These are phyloP conservation scores for Siderastrea radians DNA, from an alignment of 92 coral and sea anemone species.

Conservation along the genomic window DNA sequence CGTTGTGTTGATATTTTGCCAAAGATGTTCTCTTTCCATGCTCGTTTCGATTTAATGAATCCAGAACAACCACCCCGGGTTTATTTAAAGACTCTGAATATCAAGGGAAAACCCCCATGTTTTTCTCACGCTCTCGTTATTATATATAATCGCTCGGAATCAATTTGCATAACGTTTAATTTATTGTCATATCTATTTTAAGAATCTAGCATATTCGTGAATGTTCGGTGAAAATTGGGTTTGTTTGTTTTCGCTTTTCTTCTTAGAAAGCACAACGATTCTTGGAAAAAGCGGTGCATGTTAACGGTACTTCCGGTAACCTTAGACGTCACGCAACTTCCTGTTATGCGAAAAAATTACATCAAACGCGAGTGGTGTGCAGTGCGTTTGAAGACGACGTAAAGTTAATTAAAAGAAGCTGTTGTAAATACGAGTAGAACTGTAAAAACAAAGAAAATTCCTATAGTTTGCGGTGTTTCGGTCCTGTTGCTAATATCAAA, in stretches of 20 bases:
- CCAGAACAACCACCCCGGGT: constrained; percentile 6
- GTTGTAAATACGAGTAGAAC: not conserved
- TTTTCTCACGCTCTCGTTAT: no score
- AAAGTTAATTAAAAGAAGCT: not conserved
- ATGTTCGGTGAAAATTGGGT: constrained; percentile 4
- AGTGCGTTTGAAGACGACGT: not conserved
- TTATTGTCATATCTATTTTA: constrained; percentile 35
- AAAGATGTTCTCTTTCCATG: constrained; percentile 15
- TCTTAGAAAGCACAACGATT: constrained; percentile 12
- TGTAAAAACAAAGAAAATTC: not conserved
- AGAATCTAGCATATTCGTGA: constrained; percentile 5
- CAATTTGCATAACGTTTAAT: not conserved
- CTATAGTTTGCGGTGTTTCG: not conserved
- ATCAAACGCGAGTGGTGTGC: no score
- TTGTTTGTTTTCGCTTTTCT: constrained; percentile 18
- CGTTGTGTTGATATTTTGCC: constrained; percentile 4
- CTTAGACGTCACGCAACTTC: constrained; percentile 35
- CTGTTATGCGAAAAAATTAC: not conserved
- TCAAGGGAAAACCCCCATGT: constrained; percentile 30
- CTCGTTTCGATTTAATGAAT: not conserved
- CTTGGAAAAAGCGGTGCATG: constrained; percentile 43
- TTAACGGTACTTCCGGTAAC: constrained; percentile 34
- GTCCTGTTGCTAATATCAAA: not conserved
- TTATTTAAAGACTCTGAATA: constrained; percentile 17
- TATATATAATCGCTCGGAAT: not conserved